Evolutionary conservation across 2,888 invertebrate genomes (phyloP).

Genomic region (Apodemia hepburni): DNA sequence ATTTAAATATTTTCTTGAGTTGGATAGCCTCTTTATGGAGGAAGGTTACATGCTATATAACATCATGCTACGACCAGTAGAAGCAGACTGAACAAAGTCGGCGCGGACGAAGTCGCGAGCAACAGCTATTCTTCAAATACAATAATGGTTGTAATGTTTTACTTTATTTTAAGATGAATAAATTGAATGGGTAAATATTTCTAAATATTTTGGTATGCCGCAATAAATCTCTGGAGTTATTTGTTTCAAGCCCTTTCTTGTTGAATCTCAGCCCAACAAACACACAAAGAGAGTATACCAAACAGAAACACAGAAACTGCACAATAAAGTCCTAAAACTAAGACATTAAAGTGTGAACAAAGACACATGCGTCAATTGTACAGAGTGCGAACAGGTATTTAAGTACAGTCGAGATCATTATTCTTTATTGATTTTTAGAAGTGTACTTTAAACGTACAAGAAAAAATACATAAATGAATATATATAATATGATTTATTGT

Average conservation of each 20-base stretch:
- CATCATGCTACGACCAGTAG: no score
- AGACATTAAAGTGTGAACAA: neutral
- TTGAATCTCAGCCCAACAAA: neutral
- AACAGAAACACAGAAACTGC: neutral
- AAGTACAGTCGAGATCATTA: neutral
- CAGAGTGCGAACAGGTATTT: neutral
- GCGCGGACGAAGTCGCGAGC: no score
- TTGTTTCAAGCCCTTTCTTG: neutral
- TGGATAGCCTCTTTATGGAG: no score
- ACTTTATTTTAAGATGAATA: neutral
- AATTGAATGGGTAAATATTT: neutral
- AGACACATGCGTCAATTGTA: slow-evolving; percentile 12
- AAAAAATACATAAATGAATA: no score
- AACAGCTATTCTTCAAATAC: neutral
- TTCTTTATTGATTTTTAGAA: neutral
- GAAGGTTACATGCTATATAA: no score
- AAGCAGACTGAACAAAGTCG: no score
- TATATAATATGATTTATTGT: no score
- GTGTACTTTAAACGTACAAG: neutral
- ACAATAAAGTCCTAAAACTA: slow-evolving; percentile 6
- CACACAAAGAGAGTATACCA: slow-evolving; percentile 8
- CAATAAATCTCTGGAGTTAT: neutral
- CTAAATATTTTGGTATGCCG: neutral
- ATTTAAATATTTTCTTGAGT: no score
- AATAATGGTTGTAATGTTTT: neutral